Evolutionary conservation across 2,113 vertebrate species (phyloP).

Genomic region (Bungarus multicinctus): DNA sequence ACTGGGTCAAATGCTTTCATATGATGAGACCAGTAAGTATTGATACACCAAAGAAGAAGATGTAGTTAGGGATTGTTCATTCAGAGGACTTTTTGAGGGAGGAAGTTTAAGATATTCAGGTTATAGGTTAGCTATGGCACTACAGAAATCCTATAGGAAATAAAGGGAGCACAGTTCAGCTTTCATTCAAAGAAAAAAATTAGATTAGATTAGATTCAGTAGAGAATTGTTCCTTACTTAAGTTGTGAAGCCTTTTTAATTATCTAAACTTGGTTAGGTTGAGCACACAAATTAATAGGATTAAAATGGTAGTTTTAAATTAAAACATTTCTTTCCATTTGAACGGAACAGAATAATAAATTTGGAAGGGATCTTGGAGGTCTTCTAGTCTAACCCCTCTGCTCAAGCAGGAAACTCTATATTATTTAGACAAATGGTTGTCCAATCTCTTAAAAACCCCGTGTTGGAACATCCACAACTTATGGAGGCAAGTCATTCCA

Average conservation of each 20-base stretch:
- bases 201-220: background rate
- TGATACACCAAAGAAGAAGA: background rate
- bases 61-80: background rate
- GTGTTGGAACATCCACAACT: too few relatives aligned
- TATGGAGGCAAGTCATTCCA: too few relatives aligned
- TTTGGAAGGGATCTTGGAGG: too few relatives aligned
- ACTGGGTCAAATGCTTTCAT: background rate
- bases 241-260: background rate
- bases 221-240: background rate
- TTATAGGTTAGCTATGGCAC: background rate
- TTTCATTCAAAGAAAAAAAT: background rate
- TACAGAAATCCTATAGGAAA: background rate
- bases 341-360: too few relatives aligned
- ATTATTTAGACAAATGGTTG: too few relatives aligned
- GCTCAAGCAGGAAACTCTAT: too few relatives aligned
- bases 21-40: background rate
- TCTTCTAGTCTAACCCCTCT: too few relatives aligned
- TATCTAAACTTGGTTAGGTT: background rate
- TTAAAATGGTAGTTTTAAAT: background rate
- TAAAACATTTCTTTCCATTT: background rate
- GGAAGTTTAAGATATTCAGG: background rate
- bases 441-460: too few relatives aligned
- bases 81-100: background rate
- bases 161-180: background rate
- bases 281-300: background rate